Evolutionary conservation across 2,797 vertebrate species (phyloP), one percentile per base, ranked within the genome.

Genomic region (Odontamblyopus lacepedii): DNA sequence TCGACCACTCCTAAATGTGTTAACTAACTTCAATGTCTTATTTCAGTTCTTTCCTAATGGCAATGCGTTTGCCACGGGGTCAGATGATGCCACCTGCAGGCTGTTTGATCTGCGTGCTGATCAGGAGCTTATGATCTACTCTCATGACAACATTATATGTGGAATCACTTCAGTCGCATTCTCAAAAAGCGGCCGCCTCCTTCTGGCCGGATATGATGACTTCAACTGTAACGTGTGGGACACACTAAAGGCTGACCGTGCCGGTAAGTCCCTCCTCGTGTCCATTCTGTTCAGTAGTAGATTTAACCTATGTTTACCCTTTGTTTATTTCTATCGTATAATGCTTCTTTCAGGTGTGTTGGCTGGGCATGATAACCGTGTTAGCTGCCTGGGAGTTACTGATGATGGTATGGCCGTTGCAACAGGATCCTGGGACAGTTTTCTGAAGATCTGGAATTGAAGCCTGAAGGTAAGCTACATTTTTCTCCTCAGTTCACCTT

Each of bases 401-500:
- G 98, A 99, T 72, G 97, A 99, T 76, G 98, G 98, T 73, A 99
- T 99, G 98, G 98, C 98, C 65, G 97, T 99, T 91, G 98, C 98
- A 80, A 99, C 97, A 74, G 98, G 98, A 88, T 99, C 98, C 81
- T 99, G 98, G 98, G 98, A 99, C 93, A 99, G 98, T 94, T 99
- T 99, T 95, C 97, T 99, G 92, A 99, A 99, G 95, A 99, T 99
- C 94, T 99, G 98, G 98, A 99, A 99, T 96, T 99, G 95, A 98
- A 92, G 78, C 87, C 93, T 92, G 93, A 95, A 94, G 94, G 95
- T 62, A 55, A 9, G 35, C 65, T 38, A 19, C 23, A 63, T 66
- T 62, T 69, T 69, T 23, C 4, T 32, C n/a, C 38, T 48, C 44
- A 48, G 44, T 48, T 48, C 44, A 48, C 13, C 44, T 6, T 56